Base-by-base conservation (phyloP, 2,888 invertebrate genomes). In the Phragmatobia fuliginosa region DNA sequence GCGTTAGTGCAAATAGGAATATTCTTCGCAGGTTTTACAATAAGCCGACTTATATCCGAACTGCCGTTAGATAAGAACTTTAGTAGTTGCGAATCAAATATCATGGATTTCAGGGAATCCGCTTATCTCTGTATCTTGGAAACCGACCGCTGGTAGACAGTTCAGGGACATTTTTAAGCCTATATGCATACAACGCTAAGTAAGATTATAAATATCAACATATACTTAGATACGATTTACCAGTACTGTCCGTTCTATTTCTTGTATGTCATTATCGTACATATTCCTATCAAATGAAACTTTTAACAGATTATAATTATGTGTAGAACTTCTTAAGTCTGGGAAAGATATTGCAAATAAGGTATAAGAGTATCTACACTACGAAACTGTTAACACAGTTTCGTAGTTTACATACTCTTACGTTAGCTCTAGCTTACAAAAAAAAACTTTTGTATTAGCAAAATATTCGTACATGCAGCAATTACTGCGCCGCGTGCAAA, bases 21-120 rank as follows among this genome's bases (percentile, higher is more conserved):
- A 89, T 85, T 87, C 84, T 89, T 87, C 80, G 78, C 82, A 80
- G 85, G 84, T 85, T 86, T 87, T 85, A 87, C 85, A 88, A 87
- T 91, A 91, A 92, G 88, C 89, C 87, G 86, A 86, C 87, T 88
- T 88, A 87, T 80, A 86, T 82, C 83, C 82, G 77, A 79, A 79
- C 81, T 82, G 81, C 83, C 86, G 84, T 88, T 85, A 85, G 84
- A 83, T 87, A 87, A 85, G 84, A 78, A 87, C 77, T 87, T 88
- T 86, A 86, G 81, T 88, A 80, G 82, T 77, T 77, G 76, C 78
- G 81, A 85, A 85, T 88, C 82, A 78, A 85, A 85, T 77, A 83
- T 75, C 75, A 70, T 61, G 78, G 83, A 82, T 83, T 85, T 82
- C 67, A 31, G 69, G n/a, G 69, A 77, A 85, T 79, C 80, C 81